Percentiles rank a stretch among this genome's conserved stretches.
phyloP scores from a whole-genome alignment of 2,113 vertebrate species.

The Upupa epops region DNA sequence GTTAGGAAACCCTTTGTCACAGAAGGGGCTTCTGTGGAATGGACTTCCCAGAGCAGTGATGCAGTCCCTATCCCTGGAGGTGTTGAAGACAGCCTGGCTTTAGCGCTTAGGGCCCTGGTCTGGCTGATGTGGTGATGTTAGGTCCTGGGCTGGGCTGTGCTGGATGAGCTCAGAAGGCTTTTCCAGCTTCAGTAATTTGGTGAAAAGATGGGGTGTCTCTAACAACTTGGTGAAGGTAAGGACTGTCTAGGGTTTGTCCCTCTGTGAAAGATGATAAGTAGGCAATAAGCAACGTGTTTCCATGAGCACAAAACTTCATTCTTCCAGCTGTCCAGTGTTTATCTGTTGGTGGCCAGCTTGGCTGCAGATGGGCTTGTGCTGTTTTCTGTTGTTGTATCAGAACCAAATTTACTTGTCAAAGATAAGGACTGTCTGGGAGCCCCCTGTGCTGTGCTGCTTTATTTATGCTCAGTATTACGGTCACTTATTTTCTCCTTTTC shows the following conservation, averaged over 20 bases:
- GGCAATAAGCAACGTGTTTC: neutral
- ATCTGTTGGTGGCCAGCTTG: neutral
- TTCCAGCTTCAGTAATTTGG: neutral
- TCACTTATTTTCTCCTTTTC: neutral
- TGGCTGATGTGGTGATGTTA: too few species aligned
- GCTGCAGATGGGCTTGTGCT: neutral
- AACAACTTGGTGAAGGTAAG: neutral
- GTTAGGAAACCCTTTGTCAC: too few species aligned
- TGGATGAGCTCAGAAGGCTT: too few species aligned
- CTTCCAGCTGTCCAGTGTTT: too few species aligned
- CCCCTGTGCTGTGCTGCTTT: neutral
- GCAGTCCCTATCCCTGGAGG: too few species aligned
- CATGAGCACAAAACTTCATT: neutral
- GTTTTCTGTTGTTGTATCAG: neutral
- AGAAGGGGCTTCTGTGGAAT: too few species aligned
- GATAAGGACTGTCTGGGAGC: neutral
- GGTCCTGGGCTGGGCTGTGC: too few species aligned
- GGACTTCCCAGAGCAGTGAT: too few species aligned
- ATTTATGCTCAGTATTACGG: neutral
- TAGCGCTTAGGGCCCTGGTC: too few species aligned
- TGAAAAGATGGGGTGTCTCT: neutral
- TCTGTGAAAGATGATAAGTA: neutral
- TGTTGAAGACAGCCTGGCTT: too few species aligned
- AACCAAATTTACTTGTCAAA: neutral
- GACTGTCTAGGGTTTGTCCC: neutral